Base-by-base conservation (phyloP, 2,888 invertebrate species). In the Drosophila lutescens region DNA sequence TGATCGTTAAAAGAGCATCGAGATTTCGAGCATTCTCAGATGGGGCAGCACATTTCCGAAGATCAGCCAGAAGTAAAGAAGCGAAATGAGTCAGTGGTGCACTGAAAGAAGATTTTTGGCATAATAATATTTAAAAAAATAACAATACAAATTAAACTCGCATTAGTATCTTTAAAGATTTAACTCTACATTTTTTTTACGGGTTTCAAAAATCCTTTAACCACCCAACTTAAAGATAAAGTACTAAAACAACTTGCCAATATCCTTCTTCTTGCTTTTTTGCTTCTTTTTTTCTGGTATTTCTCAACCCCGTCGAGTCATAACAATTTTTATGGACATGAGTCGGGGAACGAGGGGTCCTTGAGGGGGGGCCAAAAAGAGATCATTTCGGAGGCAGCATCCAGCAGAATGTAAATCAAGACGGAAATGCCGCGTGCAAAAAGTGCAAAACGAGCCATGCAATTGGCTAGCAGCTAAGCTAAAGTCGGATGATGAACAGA, bases 351-450 rank as follows among this genome's bases (percentile, higher is more conserved):
- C 13, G 23, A 76, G 68, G 17, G 30, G 20, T 17, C n/a, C 26
- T 13, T 30, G 8, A n/a, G 13, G 57, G 32, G 34, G 36, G 34
- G 26, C 63, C 38, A 40, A 53, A 51, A 54, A 67, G 66, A 67
- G 68, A 66, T 67, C 68, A 65, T 65, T 65, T 65, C 43, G 63
- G 67, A n/a, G 32, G 62, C 36, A 36, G 34, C 61, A 60, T 60
- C 69, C 53, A 51, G 44, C 55, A 30, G 40, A 68, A 75, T 79
- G 87, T 77, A 87, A 83, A 81, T 85, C 79, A 83, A 79, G 88
- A 88, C 86, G 88, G 83, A 83, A 83, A 88, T 87, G 83, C 83
- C 78, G 79, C 86, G 67, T 86, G 88, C 79, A 61, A 61, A 86
- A 81, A 83, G 76, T 76, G 61, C 80, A 84, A 88, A 88, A 84